phyloP scores from a whole-genome alignment of 1,140 invertebrate genomes.

The Brachionus koreanus region DNA sequence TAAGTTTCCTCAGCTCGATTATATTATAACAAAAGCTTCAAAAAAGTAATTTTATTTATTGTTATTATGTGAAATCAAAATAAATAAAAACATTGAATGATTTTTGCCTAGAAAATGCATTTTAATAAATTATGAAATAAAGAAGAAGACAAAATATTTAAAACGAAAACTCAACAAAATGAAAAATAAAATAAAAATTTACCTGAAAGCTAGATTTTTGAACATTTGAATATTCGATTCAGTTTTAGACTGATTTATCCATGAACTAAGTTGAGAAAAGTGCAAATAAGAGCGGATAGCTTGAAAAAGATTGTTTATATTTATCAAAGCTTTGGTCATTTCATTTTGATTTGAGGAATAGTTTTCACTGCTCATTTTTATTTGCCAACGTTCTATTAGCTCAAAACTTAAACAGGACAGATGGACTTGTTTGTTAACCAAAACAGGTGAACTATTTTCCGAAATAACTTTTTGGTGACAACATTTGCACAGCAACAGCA shows the following conservation, averaged over 20 bases:
- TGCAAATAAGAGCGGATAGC: conserved; percentile 34
- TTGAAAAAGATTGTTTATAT: conserved; percentile 11
- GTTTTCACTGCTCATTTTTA: conserved; percentile 5
- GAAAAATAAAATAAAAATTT: neutral
- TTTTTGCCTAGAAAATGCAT: no score
- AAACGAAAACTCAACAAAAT: neutral
- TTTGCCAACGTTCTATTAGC: neutral
- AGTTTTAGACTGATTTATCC: neutral
- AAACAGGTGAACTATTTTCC: neutral
- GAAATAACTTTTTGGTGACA: neutral
- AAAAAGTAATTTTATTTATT: no score
- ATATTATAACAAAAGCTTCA: no score
- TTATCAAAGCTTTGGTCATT: neutral
- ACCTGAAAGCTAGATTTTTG: conserved; percentile 21
- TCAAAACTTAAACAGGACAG: neutral
- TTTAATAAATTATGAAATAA: no score
- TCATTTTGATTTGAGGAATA: neutral
- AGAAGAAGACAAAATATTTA: neutral
- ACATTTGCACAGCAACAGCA: neutral
- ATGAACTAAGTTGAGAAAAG: conserved; percentile 30
- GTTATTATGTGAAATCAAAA: no score
- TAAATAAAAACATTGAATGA: neutral
- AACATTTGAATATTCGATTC: neutral
- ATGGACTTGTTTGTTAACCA: neutral
- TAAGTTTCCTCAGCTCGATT: no score